Base-by-base conservation (phyloP, 2,888 invertebrate genomes). In the Drosophila mimica region DNA sequence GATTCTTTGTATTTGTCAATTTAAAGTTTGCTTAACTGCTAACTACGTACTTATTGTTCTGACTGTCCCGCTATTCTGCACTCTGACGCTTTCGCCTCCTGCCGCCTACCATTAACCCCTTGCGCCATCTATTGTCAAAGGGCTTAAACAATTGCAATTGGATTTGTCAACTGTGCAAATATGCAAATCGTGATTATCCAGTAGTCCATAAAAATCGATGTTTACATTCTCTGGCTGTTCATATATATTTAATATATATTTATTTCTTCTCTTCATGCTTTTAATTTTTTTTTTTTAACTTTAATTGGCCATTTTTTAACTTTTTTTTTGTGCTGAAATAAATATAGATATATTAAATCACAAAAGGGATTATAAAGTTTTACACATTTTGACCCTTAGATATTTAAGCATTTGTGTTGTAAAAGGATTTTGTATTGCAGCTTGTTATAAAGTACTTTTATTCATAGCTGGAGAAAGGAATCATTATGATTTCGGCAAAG, bases 61-160 rank as follows among this genome's bases (percentile, higher is more conserved):
- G 33, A 7, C 20, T 43, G 36, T 31, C 5, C 53, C 46, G 20
- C 40, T n/a, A 20, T 46, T 28, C 36, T 30, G 15, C 31, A 5
- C 20, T 59, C 56, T 48, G 20, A 28, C 25, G 15, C 51, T 20
- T 34, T 15, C 38, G 6, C 28, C n/a, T n/a, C 17, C 38, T 4
- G 8, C 15, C 28, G 4, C 20, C 25, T 30, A 4, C 4, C 15
- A 25, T 25, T 15, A 25, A 15, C 13, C 11, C 2, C 8, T 28
- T 34, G 46, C 43, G n/a, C 48, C 30, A 17, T 34, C 38, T 52
- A 20, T 40, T 30, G 20, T 15, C 70, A 63, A 68, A 82, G 83
- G 73, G 80, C 70, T 80, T 72, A 81, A 46, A 56, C 72, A 60
- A 74, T 81, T 81, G 58, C 71, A 87, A 87, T 81, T 89, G 79